A percentile compares a stretch with the other conserved stretches of the same genome.
Evolutionary conservation across 2,797 vertebrate genomes (phyloP).

Genomic region (Salarias fasciatus): DNA sequence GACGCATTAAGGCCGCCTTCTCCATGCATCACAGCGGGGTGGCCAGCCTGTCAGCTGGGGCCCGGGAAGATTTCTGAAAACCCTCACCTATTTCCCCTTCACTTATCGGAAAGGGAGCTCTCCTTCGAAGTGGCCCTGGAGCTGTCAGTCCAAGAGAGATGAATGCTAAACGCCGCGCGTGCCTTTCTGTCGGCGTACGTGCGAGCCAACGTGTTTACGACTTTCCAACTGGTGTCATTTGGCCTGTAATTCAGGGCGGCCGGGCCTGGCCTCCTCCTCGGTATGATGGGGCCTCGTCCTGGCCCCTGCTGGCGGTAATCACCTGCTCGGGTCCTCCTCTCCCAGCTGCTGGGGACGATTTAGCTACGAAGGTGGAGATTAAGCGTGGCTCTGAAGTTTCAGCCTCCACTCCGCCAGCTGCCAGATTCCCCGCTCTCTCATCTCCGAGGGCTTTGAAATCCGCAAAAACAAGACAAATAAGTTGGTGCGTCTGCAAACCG

Average conservation of each 20-base stretch:
- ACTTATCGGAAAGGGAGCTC: constrained; percentile 46
- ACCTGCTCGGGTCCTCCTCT: constrained; percentile 58
- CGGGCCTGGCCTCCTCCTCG: constrained; percentile 14
- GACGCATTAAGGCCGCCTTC: constrained; percentile 54
- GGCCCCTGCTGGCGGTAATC: constrained; percentile 44
- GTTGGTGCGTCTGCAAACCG: constrained; percentile 24
- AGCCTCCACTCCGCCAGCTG: constrained; percentile 68
- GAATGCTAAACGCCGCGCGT: constrained; percentile 17
- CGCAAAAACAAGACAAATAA: constrained; percentile 65
- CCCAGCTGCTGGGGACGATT: constrained; percentile 69
- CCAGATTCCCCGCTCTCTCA: constrained; percentile 49
- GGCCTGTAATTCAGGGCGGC: constrained; percentile 19
- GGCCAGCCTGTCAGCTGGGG: constrained; percentile 33
- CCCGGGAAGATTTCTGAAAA: constrained; percentile 35
- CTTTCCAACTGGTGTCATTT: constrained; percentile 24
- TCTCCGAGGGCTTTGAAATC: constrained; percentile 58
- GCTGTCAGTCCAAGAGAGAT: constrained; percentile 44
- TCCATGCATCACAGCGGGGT: constrained; percentile 54
- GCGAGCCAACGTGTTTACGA: background rate
- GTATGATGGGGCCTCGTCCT: constrained; percentile 30
- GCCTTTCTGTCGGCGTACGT: constrained; percentile 5
- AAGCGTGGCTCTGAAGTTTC: constrained; percentile 71
- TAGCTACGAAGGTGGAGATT: constrained; percentile 67
- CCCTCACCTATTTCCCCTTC: constrained; percentile 39
- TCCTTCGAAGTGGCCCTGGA: constrained; percentile 37